phyloP scores from a whole-genome alignment of 2,888 invertebrate genomes.

The Invenusta paracnida region DNA sequence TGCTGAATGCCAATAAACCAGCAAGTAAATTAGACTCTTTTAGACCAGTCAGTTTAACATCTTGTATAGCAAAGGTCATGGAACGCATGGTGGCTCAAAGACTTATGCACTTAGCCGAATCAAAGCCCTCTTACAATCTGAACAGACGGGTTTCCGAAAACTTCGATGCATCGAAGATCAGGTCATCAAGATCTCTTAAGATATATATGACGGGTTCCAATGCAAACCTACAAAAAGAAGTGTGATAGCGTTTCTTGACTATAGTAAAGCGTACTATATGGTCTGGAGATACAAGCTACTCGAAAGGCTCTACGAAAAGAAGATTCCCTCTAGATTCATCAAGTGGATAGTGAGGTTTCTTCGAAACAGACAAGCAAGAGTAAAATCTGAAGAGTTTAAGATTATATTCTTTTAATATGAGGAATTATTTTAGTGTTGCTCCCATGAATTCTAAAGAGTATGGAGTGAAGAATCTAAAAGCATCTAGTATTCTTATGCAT shows the following conservation, averaged over 20 bases:
- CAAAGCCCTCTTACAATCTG: not conserved
- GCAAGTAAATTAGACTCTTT: not conserved
- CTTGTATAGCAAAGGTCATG: slow-evolving; percentile 4
- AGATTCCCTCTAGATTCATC: not conserved
- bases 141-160: not conserved
- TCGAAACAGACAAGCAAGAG: not conserved
- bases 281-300: not conserved
- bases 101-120: not conserved
- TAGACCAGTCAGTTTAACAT: slow-evolving; percentile 14
- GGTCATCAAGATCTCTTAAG: not conserved
- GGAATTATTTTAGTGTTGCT: too few relatives aligned
- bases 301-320: not conserved
- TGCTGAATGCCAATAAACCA: not conserved
- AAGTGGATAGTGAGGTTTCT: not conserved
- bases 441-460: too few relatives aligned
- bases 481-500: too few relatives aligned
- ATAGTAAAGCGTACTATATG: not conserved
- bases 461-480: too few relatives aligned
- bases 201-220: not conserved
- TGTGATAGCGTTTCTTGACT: not conserved
- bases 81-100: not conserved
- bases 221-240: slow-evolving; percentile 4
- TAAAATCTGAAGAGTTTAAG: not conserved
- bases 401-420: too few relatives aligned
- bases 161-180: not conserved